Evolutionary conservation across 2,797 vertebrate species (phyloP).

Genomic region (Sebastes hubbsi): DNA sequence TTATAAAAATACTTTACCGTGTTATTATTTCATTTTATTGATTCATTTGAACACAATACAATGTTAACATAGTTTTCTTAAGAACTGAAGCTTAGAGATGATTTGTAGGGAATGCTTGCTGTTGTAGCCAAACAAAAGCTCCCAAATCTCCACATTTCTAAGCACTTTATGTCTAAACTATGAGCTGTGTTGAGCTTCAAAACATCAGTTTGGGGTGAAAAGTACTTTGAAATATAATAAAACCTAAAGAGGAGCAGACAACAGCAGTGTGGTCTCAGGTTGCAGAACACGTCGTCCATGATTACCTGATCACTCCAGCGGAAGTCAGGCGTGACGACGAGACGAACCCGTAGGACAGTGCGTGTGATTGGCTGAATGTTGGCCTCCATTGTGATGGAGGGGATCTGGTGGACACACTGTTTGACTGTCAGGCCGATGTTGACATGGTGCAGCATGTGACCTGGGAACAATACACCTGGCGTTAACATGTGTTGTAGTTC

Average conservation of each 20-base stretch:
- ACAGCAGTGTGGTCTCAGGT: not conserved
- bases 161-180: not conserved
- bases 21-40: not conserved
- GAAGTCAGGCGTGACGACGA: constrained; percentile 91
- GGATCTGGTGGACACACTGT: constrained; percentile 96
- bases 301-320: constrained; percentile 96
- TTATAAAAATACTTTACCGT: not conserved
- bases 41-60: not conserved
- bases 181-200: not conserved
- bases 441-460: constrained; percentile 98
- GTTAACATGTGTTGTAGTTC: not conserved
- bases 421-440: constrained; percentile 95
- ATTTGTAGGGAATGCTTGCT: not conserved
- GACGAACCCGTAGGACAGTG: constrained; percentile 92
- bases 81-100: not conserved
- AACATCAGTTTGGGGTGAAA: not conserved
- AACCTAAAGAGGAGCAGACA: not conserved
- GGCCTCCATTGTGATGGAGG: constrained; percentile 92
- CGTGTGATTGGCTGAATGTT: constrained; percentile 96
- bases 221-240: not conserved
- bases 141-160: not conserved
- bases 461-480: constrained; percentile 72
- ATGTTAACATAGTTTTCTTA: not conserved
- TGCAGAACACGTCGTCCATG: not conserved
- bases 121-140: not conserved